Evolutionary conservation across 2,113 vertebrate genomes (phyloP), one percentile per base, ranked within the genome.

Genomic region (Sapajus apella): DNA sequence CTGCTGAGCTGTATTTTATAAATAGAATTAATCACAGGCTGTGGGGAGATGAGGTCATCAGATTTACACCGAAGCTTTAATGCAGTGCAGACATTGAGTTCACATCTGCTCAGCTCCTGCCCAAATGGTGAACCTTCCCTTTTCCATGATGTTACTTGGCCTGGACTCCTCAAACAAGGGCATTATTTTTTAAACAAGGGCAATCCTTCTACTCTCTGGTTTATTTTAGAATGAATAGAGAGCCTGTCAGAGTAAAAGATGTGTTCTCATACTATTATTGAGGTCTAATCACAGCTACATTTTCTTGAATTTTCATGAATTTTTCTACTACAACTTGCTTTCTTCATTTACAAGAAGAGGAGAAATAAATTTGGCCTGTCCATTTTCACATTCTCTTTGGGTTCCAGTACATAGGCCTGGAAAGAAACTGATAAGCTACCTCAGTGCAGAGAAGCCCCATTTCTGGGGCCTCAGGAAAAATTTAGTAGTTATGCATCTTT

Each of bases 1-100:
- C n/a, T 94, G 92, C 87, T 87, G 95, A 94, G 93, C 73, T 50
- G 56, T 68, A 84, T 93, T 97, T 76, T 23, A 40, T 91, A 95
- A 97, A 85, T 47, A 25, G 85, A 87, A 97, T 93, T 90, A 96
- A 75, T 83, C 92, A 82, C 1, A 27, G 56, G 14, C 93, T 89
- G 50, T 5, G 9, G 95, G 76, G 52, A 95, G 95, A 96, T 96
- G 95, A 84, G 0, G 30, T 56, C 93, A 52, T 93, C 77, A 27
- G 50, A 94, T 98, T 97, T 80, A 32, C 43, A 23, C 1, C 1
- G 8, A 87, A 43, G 83, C 50, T 93, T 87, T 89, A 95, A 55
- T 76, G 23, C 47, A 75, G 64, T 82, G 35, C 75, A 79, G 87
- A 80, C 72, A 76, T 56, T 30, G 92, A 75, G 87, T 66, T 90